phyloP scores from a whole-genome alignment of 2,888 invertebrate species.

The Pardosa pseudoannulata region DNA sequence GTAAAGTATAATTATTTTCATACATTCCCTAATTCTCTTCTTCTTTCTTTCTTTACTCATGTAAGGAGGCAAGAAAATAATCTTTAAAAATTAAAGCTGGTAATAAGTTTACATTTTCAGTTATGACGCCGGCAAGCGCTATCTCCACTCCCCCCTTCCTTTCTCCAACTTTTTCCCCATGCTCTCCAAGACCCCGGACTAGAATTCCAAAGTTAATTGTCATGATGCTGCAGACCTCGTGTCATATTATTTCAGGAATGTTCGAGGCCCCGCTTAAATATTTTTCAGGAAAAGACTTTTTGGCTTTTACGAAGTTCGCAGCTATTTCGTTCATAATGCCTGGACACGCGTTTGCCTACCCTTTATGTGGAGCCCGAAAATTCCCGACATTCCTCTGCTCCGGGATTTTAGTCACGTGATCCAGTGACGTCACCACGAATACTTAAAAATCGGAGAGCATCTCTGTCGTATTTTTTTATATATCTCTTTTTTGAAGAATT shows the following conservation, averaged over 20 bases:
- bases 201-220: constrained; percentile 66
- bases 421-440: constrained; percentile 35
- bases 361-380: constrained; percentile 32
- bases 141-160: background rate
- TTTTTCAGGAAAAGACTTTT: constrained; percentile 49
- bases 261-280: constrained; percentile 56
- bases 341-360: constrained; percentile 42
- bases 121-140: background rate
- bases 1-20: no score
- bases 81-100: background rate
- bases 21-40: no score
- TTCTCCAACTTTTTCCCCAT: background rate
- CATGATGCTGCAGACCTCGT: constrained; percentile 44
- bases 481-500: no score
- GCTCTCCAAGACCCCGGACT: background rate
- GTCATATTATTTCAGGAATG: constrained; percentile 65
- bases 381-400: constrained; percentile 46
- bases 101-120: constrained; percentile 2
- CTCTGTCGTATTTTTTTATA: no score
- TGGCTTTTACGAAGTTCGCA: constrained; percentile 45
- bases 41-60: no score
- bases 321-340: constrained; percentile 47
- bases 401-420: constrained; percentile 58
- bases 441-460: background rate
- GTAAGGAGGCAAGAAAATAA: no score